These are phyloP conservation scores for Peromyscus maniculatus DNA, from an alignment of 2,113 vertebrate genomes.

Conservation along the genomic window DNA sequence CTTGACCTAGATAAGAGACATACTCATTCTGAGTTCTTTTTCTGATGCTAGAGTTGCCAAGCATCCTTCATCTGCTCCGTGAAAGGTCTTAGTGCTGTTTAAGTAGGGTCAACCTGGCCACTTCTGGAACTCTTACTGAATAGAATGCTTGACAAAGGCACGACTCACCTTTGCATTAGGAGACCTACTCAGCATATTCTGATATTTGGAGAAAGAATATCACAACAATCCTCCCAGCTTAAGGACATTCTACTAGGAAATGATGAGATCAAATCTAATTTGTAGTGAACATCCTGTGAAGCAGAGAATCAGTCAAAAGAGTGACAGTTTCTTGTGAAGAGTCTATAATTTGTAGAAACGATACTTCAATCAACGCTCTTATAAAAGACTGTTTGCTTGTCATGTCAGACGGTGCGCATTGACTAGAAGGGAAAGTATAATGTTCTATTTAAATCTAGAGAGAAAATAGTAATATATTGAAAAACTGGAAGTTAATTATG, in stretches of 20 bases:
- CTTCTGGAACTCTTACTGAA: conserved; percentile 31
- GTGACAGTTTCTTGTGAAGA: background rate
- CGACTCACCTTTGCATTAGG: conserved; percentile 33
- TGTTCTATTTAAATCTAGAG: background rate
- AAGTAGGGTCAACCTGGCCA: conserved; percentile 53
- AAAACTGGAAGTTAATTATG: background rate
- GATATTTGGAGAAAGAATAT: conserved; percentile 16
- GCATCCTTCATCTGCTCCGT: background rate
- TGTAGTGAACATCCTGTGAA: background rate
- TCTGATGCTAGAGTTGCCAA: conserved; percentile 40
- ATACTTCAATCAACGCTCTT: conserved; percentile 30
- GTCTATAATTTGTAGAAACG: conserved; percentile 32
- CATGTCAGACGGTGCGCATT: background rate
- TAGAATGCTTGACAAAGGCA: conserved; percentile 16
- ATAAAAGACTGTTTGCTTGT: conserved; percentile 8
- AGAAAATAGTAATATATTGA: conserved; percentile 26
- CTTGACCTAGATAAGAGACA: conserved; percentile 52
- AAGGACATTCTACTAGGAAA: background rate
- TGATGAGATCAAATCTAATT: conserved; percentile 44
- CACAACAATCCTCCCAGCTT: background rate
- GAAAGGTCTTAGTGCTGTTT: conserved; percentile 26
- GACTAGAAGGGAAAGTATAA: background rate
- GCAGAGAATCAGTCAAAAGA: background rate
- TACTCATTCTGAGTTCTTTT: conserved; percentile 59
- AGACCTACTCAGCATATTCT: background rate